phyloP scores from a whole-genome alignment of 2,113 vertebrate genomes.

The Pongo abelii region DNA sequence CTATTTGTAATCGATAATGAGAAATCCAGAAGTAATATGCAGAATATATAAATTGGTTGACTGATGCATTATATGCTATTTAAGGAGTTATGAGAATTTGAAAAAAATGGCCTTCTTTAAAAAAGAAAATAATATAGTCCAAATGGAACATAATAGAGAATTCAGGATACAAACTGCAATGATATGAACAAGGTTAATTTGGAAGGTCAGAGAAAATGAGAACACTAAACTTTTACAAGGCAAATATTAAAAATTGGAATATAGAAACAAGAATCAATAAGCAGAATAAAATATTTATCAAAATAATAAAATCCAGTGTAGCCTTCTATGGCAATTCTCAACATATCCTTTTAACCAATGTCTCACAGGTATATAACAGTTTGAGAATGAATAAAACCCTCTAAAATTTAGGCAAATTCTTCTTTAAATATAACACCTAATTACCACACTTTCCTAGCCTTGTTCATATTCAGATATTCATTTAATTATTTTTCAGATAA shows the following conservation, averaged over 20 bases:
- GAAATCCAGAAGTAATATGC: background rate
- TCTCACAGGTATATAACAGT: background rate
- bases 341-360: background rate
- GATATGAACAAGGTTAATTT: background rate
- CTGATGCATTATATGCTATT: background rate
- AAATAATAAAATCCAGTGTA: background rate
- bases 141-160: background rate
- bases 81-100: background rate
- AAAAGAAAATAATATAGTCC: background rate
- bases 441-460: background rate
- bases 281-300: conserved; percentile 24
- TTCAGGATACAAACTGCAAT: background rate
- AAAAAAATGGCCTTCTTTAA: background rate
- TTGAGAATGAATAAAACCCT: background rate
- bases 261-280: background rate
- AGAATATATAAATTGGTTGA: background rate
- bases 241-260: conserved; percentile 34
- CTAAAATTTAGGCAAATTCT: background rate
- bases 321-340: background rate
- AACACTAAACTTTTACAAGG: conserved; percentile 22
- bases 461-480: background rate
- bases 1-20: background rate
- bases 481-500: background rate
- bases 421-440: background rate
- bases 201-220: conserved; percentile 24